These are phyloP conservation scores for Mesorhabditis spiculigera DNA, from an alignment of 2,888 invertebrate genomes.

Conservation along the genomic window DNA sequence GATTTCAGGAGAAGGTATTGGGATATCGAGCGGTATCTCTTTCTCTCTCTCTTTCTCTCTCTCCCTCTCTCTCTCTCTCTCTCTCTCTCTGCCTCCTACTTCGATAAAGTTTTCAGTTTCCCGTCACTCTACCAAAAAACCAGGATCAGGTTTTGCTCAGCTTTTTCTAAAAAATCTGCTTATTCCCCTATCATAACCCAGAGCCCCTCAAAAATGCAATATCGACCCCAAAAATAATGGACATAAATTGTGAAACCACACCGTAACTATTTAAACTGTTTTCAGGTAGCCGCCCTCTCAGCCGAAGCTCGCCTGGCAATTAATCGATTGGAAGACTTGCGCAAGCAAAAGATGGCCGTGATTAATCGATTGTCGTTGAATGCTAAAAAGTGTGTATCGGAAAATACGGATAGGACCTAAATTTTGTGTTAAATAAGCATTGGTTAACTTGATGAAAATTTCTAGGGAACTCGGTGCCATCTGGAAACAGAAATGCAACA, in stretches of 20 bases:
- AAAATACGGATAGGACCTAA: too few species aligned
- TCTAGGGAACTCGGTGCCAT: background rate
- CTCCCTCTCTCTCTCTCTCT: background rate
- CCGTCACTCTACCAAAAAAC: too few species aligned
- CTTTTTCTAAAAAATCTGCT: background rate
- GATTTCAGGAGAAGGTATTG: background rate
- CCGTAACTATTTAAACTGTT: background rate
- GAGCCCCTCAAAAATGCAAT: too few species aligned
- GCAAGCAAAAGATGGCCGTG: background rate
- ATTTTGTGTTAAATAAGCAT: background rate
- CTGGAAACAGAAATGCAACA: background rate
- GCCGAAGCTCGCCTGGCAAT: background rate
- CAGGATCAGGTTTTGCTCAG: background rate
- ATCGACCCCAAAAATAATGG: too few species aligned
- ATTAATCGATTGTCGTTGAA: background rate
- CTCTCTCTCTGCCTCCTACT: too few species aligned
- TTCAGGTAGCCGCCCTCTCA: background rate
- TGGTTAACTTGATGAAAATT: background rate
- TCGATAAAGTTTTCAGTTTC: too few species aligned
- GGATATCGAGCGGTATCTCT: background rate
- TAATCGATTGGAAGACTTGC: background rate
- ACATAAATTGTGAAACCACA: background rate
- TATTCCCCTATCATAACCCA: background rate
- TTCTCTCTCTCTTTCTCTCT: background rate
- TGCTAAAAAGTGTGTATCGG: background rate